These are phyloP conservation scores for Microcebus ravelobensis DNA, from an alignment of 2,113 vertebrate species.

Conservation along the genomic window DNA sequence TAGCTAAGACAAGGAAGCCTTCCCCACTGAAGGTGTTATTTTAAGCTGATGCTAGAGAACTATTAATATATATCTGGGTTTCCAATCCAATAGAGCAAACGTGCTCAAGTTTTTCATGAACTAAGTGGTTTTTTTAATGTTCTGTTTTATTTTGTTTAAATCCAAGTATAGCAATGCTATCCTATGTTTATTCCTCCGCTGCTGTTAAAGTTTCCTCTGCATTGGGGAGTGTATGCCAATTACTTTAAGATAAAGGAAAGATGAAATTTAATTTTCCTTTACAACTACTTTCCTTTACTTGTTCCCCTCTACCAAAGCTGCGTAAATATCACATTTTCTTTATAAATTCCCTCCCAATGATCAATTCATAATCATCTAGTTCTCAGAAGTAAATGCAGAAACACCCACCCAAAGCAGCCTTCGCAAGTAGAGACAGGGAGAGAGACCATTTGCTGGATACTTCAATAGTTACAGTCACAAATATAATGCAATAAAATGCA, in stretches of 20 bases:
- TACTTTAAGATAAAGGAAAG: conserved; percentile 28
- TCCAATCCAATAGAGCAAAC: background rate
- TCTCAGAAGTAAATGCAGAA: conserved; percentile 49
- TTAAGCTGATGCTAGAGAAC: background rate
- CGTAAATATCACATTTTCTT: background rate
- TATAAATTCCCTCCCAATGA: background rate
- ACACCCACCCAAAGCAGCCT: background rate
- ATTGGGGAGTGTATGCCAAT: background rate
- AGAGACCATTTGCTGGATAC: background rate
- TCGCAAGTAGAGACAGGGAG: background rate
- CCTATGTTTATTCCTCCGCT: background rate
- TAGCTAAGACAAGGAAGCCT: background rate
- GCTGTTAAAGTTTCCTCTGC: background rate
- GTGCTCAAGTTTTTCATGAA: conserved; percentile 5
- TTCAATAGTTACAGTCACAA: background rate
- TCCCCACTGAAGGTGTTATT: background rate
- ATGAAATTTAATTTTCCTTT: background rate
- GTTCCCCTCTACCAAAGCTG: background rate
- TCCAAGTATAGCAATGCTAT: background rate
- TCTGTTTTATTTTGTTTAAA: background rate
- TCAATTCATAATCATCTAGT: background rate
- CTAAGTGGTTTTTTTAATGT: background rate
- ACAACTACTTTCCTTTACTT: background rate
- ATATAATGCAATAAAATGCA: background rate
- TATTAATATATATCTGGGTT: background rate